phyloP scores from a whole-genome alignment of 2,113 vertebrate genomes.

The Chlorocebus sabaeus region DNA sequence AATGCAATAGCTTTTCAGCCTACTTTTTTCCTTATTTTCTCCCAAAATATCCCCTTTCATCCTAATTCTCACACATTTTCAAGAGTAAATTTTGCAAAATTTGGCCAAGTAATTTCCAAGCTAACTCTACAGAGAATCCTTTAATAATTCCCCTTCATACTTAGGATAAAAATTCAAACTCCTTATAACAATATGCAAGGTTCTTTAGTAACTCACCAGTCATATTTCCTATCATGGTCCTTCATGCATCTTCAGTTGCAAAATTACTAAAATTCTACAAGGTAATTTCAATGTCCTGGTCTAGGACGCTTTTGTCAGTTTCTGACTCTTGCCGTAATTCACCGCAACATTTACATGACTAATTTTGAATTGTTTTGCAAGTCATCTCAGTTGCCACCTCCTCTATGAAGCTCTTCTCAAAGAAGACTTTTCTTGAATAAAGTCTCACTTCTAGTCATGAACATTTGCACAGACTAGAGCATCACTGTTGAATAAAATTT shows the following conservation, averaged over 20 bases:
- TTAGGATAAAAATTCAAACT: background rate
- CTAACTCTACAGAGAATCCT: background rate
- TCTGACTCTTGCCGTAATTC: background rate
- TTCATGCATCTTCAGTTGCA: background rate
- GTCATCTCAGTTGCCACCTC: background rate
- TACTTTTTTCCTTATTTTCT: background rate
- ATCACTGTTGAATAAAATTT: background rate
- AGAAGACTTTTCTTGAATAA: background rate
- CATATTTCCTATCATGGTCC: accelerated
- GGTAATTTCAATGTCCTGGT: background rate
- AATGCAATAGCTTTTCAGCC: background rate
- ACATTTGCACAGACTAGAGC: background rate
- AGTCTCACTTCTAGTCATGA: background rate
- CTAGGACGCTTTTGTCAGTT: background rate
- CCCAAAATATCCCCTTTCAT: background rate
- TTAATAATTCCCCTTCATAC: background rate
- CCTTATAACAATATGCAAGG: background rate
- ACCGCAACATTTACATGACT: background rate
- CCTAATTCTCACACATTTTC: background rate
- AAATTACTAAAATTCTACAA: background rate
- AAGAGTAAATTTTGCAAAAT: background rate
- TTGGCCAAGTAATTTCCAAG: background rate
- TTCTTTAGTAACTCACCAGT: background rate
- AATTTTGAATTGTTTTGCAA: background rate
- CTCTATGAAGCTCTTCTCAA: background rate